phyloP scores from a whole-genome alignment of 1,140 invertebrate genomes.

The Drosophila rufa region DNA sequence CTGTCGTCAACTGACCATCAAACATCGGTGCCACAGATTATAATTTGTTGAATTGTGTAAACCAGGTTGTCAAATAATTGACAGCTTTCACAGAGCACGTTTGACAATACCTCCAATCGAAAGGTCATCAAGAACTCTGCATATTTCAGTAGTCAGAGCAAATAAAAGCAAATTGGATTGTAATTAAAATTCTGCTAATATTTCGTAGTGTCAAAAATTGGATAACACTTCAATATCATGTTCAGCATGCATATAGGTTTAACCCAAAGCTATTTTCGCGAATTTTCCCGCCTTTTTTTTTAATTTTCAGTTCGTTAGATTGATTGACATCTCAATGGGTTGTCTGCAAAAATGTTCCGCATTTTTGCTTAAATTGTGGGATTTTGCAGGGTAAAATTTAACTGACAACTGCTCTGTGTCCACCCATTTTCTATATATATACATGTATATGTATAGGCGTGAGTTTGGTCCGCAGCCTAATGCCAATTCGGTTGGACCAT shows the following conservation, averaged over 20 bases:
- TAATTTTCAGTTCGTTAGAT: not conserved
- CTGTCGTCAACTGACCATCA: conserved; percentile 4
- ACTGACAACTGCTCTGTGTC: not conserved
- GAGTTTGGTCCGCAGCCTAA: conserved; percentile 29
- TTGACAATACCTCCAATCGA: not conserved
- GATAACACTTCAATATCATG: not conserved
- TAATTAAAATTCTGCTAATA: too few species aligned
- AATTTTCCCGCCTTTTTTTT: not conserved
- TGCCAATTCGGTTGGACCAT: conserved; percentile 56
- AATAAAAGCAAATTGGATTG: not conserved
- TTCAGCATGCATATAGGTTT: too few species aligned
- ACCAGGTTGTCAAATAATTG: conserved; percentile 8
- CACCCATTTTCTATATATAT: not conserved
- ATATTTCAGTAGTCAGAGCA: not conserved
- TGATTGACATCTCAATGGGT: not conserved
- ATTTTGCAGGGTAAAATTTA: not conserved
- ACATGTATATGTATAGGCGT: not conserved
- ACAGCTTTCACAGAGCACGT: conserved; percentile 14
- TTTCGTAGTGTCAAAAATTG: not conserved
- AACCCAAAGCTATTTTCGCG: not conserved
- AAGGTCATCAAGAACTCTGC: not conserved
- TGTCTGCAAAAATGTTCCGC: not conserved
- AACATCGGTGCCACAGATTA: conserved; percentile 1
- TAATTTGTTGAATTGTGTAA: conserved; percentile 6
- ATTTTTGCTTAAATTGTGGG: not conserved